Base-by-base conservation (phyloP, 2,113 vertebrate species). In the Podilymbus podiceps region DNA sequence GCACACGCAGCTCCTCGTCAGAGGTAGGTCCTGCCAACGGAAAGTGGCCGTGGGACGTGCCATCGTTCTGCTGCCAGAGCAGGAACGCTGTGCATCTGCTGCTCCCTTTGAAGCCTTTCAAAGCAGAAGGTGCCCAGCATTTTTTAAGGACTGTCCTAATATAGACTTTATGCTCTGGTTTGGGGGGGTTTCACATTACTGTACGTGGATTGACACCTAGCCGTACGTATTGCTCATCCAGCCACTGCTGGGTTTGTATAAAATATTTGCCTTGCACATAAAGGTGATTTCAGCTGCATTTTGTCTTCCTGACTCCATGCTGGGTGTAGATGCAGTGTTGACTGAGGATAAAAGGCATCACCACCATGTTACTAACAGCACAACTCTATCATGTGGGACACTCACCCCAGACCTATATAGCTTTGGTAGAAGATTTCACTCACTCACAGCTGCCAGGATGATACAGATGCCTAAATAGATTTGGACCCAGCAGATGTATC, bases 1-100 rank as follows among this genome's bases (percentile, higher is more conserved):
- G 85, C 87, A 76, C 5, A 97, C 97, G 4, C 67, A n/a, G 10
- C 96, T 99, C 30, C 76, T 73, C 13, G 93, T 99, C 85, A 93
- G 98, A 90, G 98, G 99, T 99, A 90, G 62, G 95, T 97, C 47
- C 47, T 58, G 44, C 30, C 35, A 3, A 6, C 0, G 1, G 17
- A 21, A 3, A 2, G 12, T 0, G 46, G 5, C 55, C 49, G 33
- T 2, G 47, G 79, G 47, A 27, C 0, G 0, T 6, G 27, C 19
- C 16, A 0, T 6, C 4, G 0, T 15, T 30, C 64, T 46, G 31
- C 80, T 14, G 40, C 62, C 3, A 6, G 47, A 52, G 71, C 31
- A 56, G 58, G n/a, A n/a, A 44, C 6, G 28, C 77, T 38, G 60
- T 4, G 58, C 21, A 25, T 11, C 66, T 68, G 22, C 72, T 73